Evolutionary conservation across 1,140 invertebrate species (phyloP).

Genomic region (Capitella teleta): DNA sequence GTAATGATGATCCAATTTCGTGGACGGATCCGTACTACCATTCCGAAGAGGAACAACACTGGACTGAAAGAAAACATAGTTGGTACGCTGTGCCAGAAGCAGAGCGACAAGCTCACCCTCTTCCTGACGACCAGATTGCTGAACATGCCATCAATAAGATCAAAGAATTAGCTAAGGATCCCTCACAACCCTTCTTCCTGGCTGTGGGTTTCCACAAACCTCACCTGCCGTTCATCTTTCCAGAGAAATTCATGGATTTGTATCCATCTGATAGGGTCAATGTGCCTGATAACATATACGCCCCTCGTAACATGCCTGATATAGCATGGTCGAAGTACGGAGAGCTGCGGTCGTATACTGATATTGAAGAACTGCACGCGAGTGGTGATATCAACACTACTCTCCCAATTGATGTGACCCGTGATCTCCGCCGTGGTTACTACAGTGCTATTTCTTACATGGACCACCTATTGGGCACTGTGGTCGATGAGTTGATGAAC

Average conservation of each 20-base stretch:
- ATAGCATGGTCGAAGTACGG: constrained; percentile 12
- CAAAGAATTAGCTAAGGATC: constrained; percentile 1
- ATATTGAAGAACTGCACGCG: constrained; percentile 7
- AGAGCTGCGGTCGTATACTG: constrained; percentile 9
- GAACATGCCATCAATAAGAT: neutral
- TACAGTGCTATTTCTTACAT: constrained; percentile 12
- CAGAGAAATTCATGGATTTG: constrained; percentile 10
- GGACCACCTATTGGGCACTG: constrained; percentile 14
- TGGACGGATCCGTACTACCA: constrained; percentile 13
- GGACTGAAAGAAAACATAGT: neutral
- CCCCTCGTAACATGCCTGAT: constrained; percentile 13
- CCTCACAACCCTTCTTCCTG: constrained; percentile 16
- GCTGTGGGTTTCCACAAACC: constrained; percentile 19
- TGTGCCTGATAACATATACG: constrained; percentile 12
- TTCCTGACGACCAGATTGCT: constrained; percentile 1
- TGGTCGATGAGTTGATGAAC: constrained; percentile 14
- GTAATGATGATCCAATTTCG: constrained; percentile 9
- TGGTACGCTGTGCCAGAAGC: neutral
- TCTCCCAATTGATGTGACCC: constrained; percentile 6
- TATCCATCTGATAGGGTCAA: constrained; percentile 10
- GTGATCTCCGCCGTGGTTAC: neutral
- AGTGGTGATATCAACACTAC: constrained; percentile 8
- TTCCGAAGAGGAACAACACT: neutral
- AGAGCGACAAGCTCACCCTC: neutral
- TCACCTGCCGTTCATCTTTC: constrained; percentile 18